Base-by-base conservation (phyloP, 2,113 vertebrate species). In the Ciconia boyciana region DNA sequence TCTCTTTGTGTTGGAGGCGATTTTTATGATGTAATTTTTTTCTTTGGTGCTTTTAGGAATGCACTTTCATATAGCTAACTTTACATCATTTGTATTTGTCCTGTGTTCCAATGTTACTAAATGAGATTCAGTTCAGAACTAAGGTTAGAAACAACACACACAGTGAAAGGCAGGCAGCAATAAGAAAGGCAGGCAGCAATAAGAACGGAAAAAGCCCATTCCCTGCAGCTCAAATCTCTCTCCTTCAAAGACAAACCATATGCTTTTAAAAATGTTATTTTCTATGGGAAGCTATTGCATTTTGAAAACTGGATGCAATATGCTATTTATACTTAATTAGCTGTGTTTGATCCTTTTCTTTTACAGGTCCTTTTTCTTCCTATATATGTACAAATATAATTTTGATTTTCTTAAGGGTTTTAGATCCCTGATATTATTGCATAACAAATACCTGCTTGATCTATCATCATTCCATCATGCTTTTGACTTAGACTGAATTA, bases 121-220 rank as follows among this genome's bases (percentile, higher is more conserved):
- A 94, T 82, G 77, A 95, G 71, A 94, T 95, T 91, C 95, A 86
- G 61, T 44, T 89, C 58, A 91, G 58, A 95, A 54, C 41, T 79
- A 26, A 95, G 66, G 83, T 91, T 94, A 75, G 68, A 90, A 95
- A 88, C 34, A 83, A 85, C 66, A 80, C 13, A 92, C 43, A 76
- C 7, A 49, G 44, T 51, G 46, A 64, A 94, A 95, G 39, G 29
- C 54, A 85, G 48, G n/a, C 32, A 83, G 65, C 69, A 91, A 64
- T 36, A 83, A 86, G 14, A 57, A 83, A 80, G 43, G 11, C 54
- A 85, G 48, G n/a, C 32, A 83, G 65, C 69, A 91, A 64, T 36
- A 83, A 86, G 14, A 57, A 83, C 77, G 13, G 58, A 64, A 93
- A 90, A 92, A 86, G 8, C 21, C 41, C 29, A 51, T 51, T 91